These are phyloP conservation scores for Hydraecia micacea DNA, from an alignment of 2,888 invertebrate species.

Conservation along the genomic window DNA sequence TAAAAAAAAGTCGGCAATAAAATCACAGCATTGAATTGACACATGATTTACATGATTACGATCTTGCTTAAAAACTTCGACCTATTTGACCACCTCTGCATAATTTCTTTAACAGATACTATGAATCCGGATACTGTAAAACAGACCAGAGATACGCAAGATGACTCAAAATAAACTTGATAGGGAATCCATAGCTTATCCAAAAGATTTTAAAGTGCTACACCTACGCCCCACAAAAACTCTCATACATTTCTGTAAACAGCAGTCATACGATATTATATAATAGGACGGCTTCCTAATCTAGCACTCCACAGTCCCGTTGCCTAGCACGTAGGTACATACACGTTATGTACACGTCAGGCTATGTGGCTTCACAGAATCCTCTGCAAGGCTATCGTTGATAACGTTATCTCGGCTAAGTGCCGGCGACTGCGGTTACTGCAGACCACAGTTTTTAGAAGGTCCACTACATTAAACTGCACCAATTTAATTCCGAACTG, in stretches of 20 bases:
- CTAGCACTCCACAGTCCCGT: constrained; percentile 42
- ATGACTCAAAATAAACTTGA: neutral
- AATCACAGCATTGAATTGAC: neutral
- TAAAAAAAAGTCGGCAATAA: neutral
- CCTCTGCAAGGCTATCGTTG: constrained; percentile 87
- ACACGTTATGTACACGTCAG: constrained; percentile 56
- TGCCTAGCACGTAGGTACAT: constrained; percentile 33
- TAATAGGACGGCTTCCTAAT: constrained; percentile 46
- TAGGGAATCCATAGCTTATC: neutral
- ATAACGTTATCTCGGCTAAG: constrained; percentile 86
- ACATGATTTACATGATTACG: neutral
- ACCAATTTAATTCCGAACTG: neutral
- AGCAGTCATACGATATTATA: constrained; percentile 25
- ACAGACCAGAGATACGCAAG: neutral
- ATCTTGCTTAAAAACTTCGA: neutral
- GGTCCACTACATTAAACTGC: constrained; percentile 33
- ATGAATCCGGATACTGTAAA: no score
- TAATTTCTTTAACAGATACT: neutral
- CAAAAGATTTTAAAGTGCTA: neutral
- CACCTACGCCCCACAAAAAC: constrained; percentile 3
- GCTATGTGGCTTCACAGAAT: constrained; percentile 80
- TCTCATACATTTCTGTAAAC: neutral
- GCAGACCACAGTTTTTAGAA: constrained; percentile 66
- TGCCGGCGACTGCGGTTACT: constrained; percentile 68
- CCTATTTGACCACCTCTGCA: neutral